These are phyloP conservation scores for Psix sp. DNA, from an alignment of 1,140 invertebrate genomes.

Conservation along the genomic window DNA sequence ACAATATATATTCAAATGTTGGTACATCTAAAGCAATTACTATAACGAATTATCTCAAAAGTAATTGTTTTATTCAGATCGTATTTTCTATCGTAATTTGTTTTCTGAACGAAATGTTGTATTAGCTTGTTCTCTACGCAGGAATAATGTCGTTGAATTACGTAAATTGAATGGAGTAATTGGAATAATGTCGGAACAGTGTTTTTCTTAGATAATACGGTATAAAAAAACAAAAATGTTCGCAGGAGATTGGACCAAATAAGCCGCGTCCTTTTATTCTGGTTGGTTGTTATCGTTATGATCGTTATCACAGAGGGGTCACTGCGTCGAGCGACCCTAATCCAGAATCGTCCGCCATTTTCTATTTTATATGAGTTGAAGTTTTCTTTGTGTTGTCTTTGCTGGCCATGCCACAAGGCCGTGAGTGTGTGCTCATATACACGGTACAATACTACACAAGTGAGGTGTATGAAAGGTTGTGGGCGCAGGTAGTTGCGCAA, in stretches of 20 bases:
- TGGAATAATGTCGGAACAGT: too few species aligned
- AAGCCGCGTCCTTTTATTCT: constrained; percentile 43
- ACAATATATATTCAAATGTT: too few species aligned
- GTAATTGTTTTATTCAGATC: too few species aligned
- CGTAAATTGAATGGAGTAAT: too few species aligned
- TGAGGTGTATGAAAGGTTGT: constrained; percentile 18
- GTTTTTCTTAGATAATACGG: too few species aligned
- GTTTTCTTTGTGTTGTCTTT: constrained; percentile 41
- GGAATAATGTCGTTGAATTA: too few species aligned
- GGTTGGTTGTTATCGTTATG: constrained; percentile 46
- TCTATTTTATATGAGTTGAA: constrained; percentile 61
- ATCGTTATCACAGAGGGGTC: constrained; percentile 57
- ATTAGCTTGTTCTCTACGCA: too few species aligned
- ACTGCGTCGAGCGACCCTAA: constrained; percentile 59
- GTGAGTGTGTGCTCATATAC: constrained; percentile 1
- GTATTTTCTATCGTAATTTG: too few species aligned
- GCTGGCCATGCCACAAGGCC: constrained; percentile 22
- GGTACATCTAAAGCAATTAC: too few species aligned
- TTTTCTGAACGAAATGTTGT: too few species aligned
- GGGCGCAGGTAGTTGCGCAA: constrained; percentile 55
- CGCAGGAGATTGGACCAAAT: constrained; percentile 19
- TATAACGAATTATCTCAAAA: too few species aligned
- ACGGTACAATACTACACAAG: constrained; percentile 4
- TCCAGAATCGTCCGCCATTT: constrained; percentile 64
- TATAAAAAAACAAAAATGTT: constrained; percentile 24